Conservation (phyloP, 2,888 invertebrate genomes). For the Diarsia dahlii region DNA sequence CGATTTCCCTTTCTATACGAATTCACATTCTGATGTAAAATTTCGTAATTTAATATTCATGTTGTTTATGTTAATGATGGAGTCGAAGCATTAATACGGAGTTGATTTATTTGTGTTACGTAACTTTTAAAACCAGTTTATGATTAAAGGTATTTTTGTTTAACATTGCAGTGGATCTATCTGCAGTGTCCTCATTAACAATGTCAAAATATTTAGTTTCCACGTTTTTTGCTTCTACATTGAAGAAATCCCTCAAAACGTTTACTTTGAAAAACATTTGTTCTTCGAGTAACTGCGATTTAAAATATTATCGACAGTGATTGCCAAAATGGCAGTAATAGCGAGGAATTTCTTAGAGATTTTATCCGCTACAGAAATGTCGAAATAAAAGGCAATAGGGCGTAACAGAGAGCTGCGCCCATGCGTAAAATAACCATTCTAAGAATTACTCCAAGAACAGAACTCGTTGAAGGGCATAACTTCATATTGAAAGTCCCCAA, state of each 20-base stretch:
- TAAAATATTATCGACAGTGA: conserved; percentile 11
- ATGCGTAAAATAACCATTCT: conserved; percentile 81
- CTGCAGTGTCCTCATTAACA: conserved; percentile 21
- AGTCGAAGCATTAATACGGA: conserved; percentile 34
- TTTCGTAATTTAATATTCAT: conserved; percentile 50
- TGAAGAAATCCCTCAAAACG: conserved; percentile 7
- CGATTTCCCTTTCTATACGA: conserved; percentile 50
- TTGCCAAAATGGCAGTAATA: conserved; percentile 33
- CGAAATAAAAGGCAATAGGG: conserved; percentile 81
- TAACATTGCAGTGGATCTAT: conserved; percentile 32
- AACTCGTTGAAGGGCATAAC: conserved; percentile 48
- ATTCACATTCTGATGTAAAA: conserved; percentile 46
- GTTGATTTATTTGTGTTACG: conserved; percentile 41
- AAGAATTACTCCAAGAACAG: conserved; percentile 67
- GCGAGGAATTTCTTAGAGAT: conserved; percentile 45
- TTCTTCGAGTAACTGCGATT: background rate
- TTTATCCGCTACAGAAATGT: conserved; percentile 70
- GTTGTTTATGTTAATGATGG: conserved; percentile 50
- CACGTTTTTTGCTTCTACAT: background rate
- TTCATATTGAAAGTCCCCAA: conserved; percentile 37
- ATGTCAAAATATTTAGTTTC: conserved; percentile 34
- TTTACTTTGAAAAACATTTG: background rate
- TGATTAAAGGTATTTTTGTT: conserved; percentile 51
- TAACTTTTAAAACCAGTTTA: conserved; percentile 34
- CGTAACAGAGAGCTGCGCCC: conserved; percentile 78